phyloP scores from a whole-genome alignment of 2,888 invertebrate genomes.

The Prionchulus punctatus region DNA sequence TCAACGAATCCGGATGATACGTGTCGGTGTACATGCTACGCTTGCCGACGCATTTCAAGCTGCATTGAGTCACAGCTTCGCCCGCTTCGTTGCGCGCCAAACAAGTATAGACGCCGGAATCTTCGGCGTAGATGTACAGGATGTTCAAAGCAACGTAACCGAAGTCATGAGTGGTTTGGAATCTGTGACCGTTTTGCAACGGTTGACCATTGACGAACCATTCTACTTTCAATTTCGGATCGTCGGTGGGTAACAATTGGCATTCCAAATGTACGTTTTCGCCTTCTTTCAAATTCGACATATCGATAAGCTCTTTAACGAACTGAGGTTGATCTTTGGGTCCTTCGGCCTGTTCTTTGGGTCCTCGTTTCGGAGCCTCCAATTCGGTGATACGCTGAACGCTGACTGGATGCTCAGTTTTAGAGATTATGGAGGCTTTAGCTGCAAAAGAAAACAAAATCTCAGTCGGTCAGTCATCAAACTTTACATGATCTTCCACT shows the following conservation, averaged over 20 bases:
- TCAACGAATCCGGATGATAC: conserved; percentile 75
- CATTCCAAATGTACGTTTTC: conserved; percentile 39
- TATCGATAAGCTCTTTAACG: conserved; percentile 8
- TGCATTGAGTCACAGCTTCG: conserved; percentile 71
- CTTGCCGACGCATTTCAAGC: conserved; percentile 13
- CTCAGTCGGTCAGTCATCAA: background rate
- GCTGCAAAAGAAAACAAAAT: conserved; percentile 17
- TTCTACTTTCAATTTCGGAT: conserved; percentile 36
- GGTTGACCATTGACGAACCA: conserved; percentile 77
- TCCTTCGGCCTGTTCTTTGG: conserved; percentile 21
- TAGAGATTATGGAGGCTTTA: conserved; percentile 21
- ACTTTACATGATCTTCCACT: background rate
- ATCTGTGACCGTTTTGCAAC: conserved; percentile 50
- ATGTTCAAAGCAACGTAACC: conserved; percentile 92
- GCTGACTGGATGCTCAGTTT: conserved; percentile 24
- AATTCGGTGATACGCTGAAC: conserved; percentile 19
- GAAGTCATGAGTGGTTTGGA: conserved; percentile 85
- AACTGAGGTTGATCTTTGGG: conserved; percentile 18
- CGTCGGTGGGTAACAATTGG: conserved; percentile 37
- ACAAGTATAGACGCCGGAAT: conserved; percentile 87
- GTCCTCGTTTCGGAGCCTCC: conserved; percentile 22
- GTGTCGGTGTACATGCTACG: conserved; percentile 56
- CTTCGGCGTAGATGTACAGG: conserved; percentile 86
- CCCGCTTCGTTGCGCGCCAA: conserved; percentile 84
- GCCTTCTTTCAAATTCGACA: conserved; percentile 32